Evolutionary conservation across 2,797 vertebrate genomes (phyloP).

Genomic region (Salarias fasciatus): DNA sequence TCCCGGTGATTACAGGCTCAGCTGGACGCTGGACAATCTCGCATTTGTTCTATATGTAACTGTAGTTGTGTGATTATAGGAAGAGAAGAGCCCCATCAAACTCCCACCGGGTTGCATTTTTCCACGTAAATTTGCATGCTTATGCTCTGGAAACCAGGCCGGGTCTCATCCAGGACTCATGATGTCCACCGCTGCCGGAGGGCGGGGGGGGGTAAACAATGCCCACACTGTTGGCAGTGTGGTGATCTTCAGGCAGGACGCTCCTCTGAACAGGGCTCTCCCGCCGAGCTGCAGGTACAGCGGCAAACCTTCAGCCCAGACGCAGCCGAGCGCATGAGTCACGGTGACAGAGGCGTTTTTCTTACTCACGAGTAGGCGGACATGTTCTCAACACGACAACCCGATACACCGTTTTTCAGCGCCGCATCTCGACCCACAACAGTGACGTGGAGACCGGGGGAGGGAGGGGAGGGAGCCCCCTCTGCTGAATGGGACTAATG

Average conservation of each 20-base stretch:
- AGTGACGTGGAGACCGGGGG: too few species aligned
- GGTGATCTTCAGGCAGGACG: not conserved
- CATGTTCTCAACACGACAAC: too few species aligned
- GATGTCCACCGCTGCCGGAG: not conserved
- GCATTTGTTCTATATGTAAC: slow-evolving; percentile 12
- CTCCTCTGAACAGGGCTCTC: not conserved
- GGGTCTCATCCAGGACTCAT: not conserved
- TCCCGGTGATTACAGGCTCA: not conserved
- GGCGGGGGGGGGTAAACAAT: slow-evolving; percentile 18
- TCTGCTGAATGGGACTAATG: slow-evolving; percentile 76
- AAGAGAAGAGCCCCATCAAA: slow-evolving; percentile 3
- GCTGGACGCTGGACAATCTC: slow-evolving; percentile 17
- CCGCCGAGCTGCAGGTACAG: not conserved
- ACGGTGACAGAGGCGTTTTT: too few species aligned
- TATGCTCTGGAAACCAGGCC: slow-evolving; percentile 17
- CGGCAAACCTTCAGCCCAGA: too few species aligned
- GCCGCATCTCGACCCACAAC: too few species aligned
- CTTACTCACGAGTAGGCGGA: too few species aligned
- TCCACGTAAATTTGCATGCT: slow-evolving; percentile 22
- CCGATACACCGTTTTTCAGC: too few species aligned
- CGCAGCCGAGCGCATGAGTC: too few species aligned
- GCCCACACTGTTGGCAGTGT: slow-evolving; percentile 10
- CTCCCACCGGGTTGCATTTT: slow-evolving; percentile 5
- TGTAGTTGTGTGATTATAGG: slow-evolving; percentile 3
- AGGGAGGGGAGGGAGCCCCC: slow-evolving; percentile 28